Evolutionary conservation across 2,888 invertebrate genomes (phyloP).

Genomic region (Caenorhabditis zanzibari): DNA sequence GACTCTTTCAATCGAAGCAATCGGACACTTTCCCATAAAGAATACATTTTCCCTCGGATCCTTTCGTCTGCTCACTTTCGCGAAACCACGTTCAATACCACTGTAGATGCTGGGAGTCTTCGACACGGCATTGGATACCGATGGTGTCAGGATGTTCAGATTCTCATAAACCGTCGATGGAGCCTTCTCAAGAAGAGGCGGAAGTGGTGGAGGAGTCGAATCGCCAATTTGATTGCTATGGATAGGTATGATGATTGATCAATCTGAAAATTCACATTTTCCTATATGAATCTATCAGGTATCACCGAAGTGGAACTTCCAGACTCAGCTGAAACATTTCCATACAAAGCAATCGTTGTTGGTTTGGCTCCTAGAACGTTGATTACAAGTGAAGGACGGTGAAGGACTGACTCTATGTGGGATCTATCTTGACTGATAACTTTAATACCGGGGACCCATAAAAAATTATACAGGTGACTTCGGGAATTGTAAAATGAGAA

Average conservation of each 20-base stretch:
- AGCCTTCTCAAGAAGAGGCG: neutral
- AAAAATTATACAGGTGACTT: too few species aligned
- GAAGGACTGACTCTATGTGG: too few species aligned
- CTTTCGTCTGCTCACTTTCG: neutral
- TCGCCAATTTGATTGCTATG: conserved; percentile 7
- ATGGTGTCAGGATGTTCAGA: neutral
- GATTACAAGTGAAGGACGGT: too few species aligned
- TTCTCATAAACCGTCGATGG: conserved; percentile 41
- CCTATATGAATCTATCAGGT: neutral
- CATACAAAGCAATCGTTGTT: conserved; percentile 10
- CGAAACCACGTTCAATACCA: conserved; percentile 3
- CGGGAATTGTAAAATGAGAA: too few species aligned
- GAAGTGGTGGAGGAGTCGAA: neutral
- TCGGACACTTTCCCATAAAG: conserved; percentile 28
- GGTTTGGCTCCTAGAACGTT: neutral
- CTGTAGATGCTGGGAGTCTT: conserved; percentile 1
- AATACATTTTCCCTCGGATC: neutral
- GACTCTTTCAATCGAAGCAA: conserved; percentile 27
- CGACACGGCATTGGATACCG: neutral
- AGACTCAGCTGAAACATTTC: conserved; percentile 1
- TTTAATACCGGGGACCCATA: too few species aligned
- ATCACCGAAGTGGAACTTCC: conserved; percentile 17
- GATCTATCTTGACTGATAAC: too few species aligned
- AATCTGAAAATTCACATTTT: neutral
- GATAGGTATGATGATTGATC: neutral